Conservation (phyloP, 1,140 invertebrate species). For the Eumeta japonica region DNA sequence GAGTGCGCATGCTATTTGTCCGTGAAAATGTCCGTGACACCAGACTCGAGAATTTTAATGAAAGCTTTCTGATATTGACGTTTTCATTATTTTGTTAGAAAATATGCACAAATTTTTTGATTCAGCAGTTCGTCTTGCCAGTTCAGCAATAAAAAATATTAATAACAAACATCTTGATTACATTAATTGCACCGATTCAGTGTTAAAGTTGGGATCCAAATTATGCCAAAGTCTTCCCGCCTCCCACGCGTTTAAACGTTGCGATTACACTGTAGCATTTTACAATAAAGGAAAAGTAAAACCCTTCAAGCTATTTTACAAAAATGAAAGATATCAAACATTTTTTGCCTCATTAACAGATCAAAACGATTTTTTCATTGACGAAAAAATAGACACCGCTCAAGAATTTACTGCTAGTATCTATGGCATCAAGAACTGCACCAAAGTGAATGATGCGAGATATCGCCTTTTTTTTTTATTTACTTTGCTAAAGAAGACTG, state of each 20-base stretch:
- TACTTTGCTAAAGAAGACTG: slow-evolving; percentile 18
- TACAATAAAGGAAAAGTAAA: too few species aligned
- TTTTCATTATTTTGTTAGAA: slow-evolving; percentile 26
- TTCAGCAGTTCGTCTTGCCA: slow-evolving; percentile 21
- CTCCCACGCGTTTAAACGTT: slow-evolving; percentile 31
- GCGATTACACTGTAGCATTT: slow-evolving; percentile 31
- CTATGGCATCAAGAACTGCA: slow-evolving; percentile 21
- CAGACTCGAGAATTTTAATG: too few species aligned
- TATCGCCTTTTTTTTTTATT: slow-evolving; percentile 18
- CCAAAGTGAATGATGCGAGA: slow-evolving; percentile 19
- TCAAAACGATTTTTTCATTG: slow-evolving; percentile 19
- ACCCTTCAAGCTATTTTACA: slow-evolving; percentile 24
- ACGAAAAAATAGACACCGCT: slow-evolving; percentile 18
- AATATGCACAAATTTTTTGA: slow-evolving; percentile 26
- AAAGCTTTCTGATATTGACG: slow-evolving; percentile 27
- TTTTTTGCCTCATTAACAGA: slow-evolving; percentile 28
- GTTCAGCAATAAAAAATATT: slow-evolving; percentile 16
- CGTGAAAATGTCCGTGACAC: too few species aligned
- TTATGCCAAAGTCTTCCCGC: slow-evolving; percentile 23
- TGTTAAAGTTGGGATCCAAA: slow-evolving; percentile 17
- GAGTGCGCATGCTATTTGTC: slow-evolving; percentile 14
- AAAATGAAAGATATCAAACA: slow-evolving; percentile 25
- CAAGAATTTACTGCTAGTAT: slow-evolving; percentile 20
- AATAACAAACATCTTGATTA: slow-evolving; percentile 14
- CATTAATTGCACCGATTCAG: slow-evolving; percentile 32